These are phyloP conservation scores for Xyliphius kryptos DNA, from an alignment of 2,113 vertebrate species.

Conservation along the genomic window DNA sequence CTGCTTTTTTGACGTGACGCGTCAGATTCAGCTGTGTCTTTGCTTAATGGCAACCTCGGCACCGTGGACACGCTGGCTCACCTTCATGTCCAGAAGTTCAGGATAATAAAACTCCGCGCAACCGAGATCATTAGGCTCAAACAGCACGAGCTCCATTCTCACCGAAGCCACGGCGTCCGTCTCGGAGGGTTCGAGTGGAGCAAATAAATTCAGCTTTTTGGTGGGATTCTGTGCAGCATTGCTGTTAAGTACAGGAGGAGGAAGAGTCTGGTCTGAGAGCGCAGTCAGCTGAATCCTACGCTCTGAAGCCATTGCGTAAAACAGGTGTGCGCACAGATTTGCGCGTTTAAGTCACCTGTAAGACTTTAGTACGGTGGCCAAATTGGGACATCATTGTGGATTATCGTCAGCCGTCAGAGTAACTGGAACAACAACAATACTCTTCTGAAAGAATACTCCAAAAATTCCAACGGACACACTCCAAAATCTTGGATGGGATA, in stretches of 20 bases:
- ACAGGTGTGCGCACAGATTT: slow-evolving; percentile 43
- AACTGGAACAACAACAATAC: no score
- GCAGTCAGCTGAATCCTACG: slow-evolving; percentile 77
- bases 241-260: not conserved
- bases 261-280: slow-evolving; percentile 52
- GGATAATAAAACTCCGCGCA: slow-evolving; percentile 90
- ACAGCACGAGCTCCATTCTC: slow-evolving; percentile 73
- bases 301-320: slow-evolving; percentile 71
- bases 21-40: not conserved
- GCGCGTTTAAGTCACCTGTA: slow-evolving; percentile 13
- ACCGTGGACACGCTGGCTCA: slow-evolving; percentile 19
- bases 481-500: not conserved
- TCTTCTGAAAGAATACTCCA: not conserved
- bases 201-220: not conserved
- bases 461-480: not conserved
- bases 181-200: slow-evolving; percentile 14
- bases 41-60: not conserved
- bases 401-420: no score
- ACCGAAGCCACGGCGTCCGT: slow-evolving; percentile 43
- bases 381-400: not conserved
- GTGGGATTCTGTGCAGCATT: slow-evolving; percentile 23
- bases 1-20: not conserved
- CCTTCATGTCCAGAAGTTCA: slow-evolving; percentile 68
- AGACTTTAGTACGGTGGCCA: not conserved
- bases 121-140: slow-evolving; percentile 72